Percentiles rank a stretch among this genome's conserved stretches.
phyloP scores from a whole-genome alignment of 2,888 invertebrate genomes.

The Nomada ferruginata region DNA sequence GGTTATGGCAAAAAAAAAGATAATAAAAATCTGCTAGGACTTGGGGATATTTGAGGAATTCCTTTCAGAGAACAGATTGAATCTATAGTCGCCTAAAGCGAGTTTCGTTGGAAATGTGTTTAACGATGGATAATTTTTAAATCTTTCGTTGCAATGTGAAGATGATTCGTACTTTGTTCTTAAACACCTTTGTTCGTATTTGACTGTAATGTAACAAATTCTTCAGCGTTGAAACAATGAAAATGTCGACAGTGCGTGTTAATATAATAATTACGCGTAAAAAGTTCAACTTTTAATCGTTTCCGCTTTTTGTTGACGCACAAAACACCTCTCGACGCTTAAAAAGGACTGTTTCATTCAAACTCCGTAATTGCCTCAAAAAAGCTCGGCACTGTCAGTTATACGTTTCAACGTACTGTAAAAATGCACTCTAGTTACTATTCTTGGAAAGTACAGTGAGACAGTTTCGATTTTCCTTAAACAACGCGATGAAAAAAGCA shows the following conservation, averaged over 20 bases:
- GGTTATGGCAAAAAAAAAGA: too few relatives aligned
- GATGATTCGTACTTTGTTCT: too few relatives aligned
- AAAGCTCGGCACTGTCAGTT: background rate
- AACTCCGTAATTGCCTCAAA: conserved; percentile 8
- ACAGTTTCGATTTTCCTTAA: too few relatives aligned
- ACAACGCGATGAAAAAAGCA: too few relatives aligned
- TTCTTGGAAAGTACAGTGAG: too few relatives aligned
- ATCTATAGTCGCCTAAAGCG: too few relatives aligned
- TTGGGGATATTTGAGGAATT: too few relatives aligned
- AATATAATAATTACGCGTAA: background rate
- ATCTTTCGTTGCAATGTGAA: too few relatives aligned
- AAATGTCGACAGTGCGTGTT: background rate
- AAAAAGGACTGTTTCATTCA: conserved; percentile 8
- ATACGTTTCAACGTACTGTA: background rate
- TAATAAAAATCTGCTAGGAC: background rate
- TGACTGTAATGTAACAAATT: background rate
- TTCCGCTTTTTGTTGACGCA: background rate
- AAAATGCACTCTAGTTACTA: background rate
- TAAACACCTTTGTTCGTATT: too few relatives aligned
- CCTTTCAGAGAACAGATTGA: too few relatives aligned
- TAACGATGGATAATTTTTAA: background rate
- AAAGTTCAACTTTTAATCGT: conserved; percentile 3
- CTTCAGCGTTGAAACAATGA: background rate
- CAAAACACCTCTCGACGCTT: background rate
- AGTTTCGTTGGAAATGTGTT: background rate